A percentile compares a stretch with the other conserved stretches of the same genome.
These are phyloP conservation scores for Pseudoatta argentina DNA, from an alignment of 1,140 invertebrate species.

Conservation along the genomic window DNA sequence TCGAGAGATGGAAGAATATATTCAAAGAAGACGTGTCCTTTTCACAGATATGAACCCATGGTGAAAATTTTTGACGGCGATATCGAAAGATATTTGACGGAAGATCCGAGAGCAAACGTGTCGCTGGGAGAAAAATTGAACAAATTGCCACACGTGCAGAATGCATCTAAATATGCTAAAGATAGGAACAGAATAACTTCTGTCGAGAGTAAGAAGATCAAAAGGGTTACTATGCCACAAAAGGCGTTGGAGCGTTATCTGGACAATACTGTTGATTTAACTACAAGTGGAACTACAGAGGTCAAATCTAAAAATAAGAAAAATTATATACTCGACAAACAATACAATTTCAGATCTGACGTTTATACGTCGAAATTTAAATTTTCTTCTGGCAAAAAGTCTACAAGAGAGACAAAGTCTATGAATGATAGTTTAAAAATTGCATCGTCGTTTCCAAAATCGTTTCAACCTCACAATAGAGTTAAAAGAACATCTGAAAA, in stretches of 20 bases:
- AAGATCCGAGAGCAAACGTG: constrained; percentile 27
- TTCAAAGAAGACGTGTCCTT: constrained; percentile 61
- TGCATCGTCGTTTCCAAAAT: background rate
- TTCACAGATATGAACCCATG: constrained; percentile 50
- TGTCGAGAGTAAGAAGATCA: background rate
- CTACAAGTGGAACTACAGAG: background rate
- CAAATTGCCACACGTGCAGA: constrained; percentile 12
- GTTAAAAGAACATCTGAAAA: background rate
- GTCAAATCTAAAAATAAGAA: constrained; percentile 7
- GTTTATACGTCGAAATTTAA: background rate
- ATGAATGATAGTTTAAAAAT: background rate
- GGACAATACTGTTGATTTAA: constrained; percentile 26
- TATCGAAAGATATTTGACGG: constrained; percentile 51
- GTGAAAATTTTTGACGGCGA: constrained; percentile 75
- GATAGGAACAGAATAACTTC: constrained; percentile 12
- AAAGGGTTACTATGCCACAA: background rate
- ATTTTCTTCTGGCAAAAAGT: background rate
- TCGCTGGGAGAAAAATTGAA: constrained; percentile 9
- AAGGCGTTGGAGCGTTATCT: background rate
- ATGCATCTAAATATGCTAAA: constrained; percentile 15
- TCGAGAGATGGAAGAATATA: constrained; percentile 52
- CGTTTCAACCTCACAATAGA: background rate
- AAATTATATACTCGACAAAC: background rate
- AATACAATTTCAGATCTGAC: constrained; percentile 2
- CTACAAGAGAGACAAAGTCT: background rate